Percentiles rank a stretch among this genome's conserved stretches.
phyloP scores from a whole-genome alignment of 2,888 invertebrate species.

The Pilophorus perplexus region DNA sequence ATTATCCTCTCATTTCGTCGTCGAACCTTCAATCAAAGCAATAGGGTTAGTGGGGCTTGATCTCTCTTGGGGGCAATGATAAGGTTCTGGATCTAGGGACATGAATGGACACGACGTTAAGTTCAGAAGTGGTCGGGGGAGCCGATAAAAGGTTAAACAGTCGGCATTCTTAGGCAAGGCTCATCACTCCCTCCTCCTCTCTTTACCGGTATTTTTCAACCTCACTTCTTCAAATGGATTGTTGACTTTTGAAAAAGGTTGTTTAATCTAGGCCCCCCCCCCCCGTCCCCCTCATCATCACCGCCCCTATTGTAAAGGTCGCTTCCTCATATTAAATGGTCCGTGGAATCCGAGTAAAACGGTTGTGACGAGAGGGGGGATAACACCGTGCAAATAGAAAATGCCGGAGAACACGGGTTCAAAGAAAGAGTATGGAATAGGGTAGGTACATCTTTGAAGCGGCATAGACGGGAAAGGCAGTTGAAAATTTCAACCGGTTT shows the following conservation, averaged over 20 bases:
- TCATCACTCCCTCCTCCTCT: constrained; percentile 26
- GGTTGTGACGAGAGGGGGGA: constrained; percentile 11
- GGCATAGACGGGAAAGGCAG: not conserved
- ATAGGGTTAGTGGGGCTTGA: too few relatives aligned
- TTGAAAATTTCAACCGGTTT: constrained; percentile 37
- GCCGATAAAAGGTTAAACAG: constrained; percentile 40
- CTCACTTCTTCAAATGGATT: constrained; percentile 39
- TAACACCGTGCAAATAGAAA: too few relatives aligned
- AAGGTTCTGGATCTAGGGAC: too few relatives aligned
- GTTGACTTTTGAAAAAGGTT: constrained; percentile 42
- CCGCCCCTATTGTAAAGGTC: constrained; percentile 25
- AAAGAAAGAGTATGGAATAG: too few relatives aligned
- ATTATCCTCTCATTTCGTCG: too few relatives aligned
- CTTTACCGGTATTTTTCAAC: constrained; percentile 1
- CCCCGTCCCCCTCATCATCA: not conserved
- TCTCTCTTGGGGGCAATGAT: too few relatives aligned
- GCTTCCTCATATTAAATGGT: constrained; percentile 41
- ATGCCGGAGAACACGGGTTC: too few relatives aligned
- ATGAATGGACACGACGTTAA: too few relatives aligned
- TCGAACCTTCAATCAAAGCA: too few relatives aligned
- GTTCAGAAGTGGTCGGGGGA: too few relatives aligned
- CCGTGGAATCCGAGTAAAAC: constrained; percentile 35
- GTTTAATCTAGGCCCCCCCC: constrained; percentile 38
- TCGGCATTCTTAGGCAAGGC: constrained; percentile 39
- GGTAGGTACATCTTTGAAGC: too few relatives aligned